Evolutionary conservation across 1,140 invertebrate genomes (phyloP).

Genomic region (Stegodyphus dumicola): DNA sequence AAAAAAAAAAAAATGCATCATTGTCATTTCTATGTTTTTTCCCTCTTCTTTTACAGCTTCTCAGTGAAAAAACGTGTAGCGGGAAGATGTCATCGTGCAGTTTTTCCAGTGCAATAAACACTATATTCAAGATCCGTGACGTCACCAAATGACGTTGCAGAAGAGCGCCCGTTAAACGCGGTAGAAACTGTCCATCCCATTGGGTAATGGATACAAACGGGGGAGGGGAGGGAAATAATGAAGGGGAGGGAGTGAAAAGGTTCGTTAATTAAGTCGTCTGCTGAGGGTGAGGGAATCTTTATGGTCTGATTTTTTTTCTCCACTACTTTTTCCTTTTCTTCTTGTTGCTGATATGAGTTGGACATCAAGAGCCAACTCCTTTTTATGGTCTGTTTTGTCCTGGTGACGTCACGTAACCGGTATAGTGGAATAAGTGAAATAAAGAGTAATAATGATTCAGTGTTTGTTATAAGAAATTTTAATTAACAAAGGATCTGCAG

Average conservation of each 20-base stretch:
- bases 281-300: slow-evolving; percentile 34
- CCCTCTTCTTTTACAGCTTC: background rate
- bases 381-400: too few species aligned
- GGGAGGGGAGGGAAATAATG: background rate
- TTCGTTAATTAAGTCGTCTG: slow-evolving; percentile 44
- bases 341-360: background rate
- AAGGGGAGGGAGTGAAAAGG: slow-evolving; percentile 12
- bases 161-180: slow-evolving; percentile 30
- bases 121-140: slow-evolving; percentile 26
- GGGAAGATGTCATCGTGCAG: background rate
- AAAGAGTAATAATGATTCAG: too few species aligned
- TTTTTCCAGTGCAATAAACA: slow-evolving; percentile 28
- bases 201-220: slow-evolving; percentile 30
- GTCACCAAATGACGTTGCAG: slow-evolving; percentile 45
- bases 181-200: slow-evolving; percentile 37
- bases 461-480: too few species aligned
- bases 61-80: background rate
- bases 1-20: background rate
- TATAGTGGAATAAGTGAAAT: too few species aligned
- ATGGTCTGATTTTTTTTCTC: background rate
- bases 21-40: background rate
- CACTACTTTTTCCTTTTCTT: background rate
- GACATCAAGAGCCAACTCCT: background rate
- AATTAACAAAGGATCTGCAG: too few species aligned
- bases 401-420: too few species aligned